Evolutionary conservation across 2,888 invertebrate genomes (phyloP).

Genomic region (Drosophila sordidapex): DNA sequence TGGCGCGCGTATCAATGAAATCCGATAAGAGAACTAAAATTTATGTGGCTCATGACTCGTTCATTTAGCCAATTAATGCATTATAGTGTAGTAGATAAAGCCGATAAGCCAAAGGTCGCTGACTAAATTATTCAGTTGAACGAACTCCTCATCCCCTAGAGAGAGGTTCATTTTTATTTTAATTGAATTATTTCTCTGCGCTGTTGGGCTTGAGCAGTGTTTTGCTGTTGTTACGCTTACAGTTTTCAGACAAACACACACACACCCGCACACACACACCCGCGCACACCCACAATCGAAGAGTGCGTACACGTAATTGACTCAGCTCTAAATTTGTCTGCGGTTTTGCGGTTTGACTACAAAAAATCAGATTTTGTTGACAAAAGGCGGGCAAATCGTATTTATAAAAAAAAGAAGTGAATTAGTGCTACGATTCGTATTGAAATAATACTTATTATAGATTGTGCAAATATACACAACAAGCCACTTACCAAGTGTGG

Average conservation of each 20-base stretch:
- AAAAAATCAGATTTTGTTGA: constrained; percentile 18
- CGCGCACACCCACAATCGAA: not conserved
- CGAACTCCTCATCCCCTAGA: constrained; percentile 15
- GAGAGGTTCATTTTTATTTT: constrained; percentile 44
- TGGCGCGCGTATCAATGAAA: constrained; percentile 61
- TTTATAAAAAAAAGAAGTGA: not conserved
- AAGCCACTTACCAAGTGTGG: not conserved
- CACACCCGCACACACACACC: not conserved
- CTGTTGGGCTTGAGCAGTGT: constrained; percentile 13
- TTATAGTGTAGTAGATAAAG: constrained; percentile 31
- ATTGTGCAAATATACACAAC: constrained; percentile 3
- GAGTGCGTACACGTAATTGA: constrained; percentile 42
- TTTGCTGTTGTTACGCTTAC: constrained; percentile 4
- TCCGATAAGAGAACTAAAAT: constrained; percentile 42
- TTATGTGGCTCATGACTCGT: constrained; percentile 27
- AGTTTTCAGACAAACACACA: constrained; percentile 7
- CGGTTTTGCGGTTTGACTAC: constrained; percentile 21
- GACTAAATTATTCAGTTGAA: constrained; percentile 49
- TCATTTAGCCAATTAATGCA: constrained; percentile 56
- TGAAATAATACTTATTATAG: not conserved
- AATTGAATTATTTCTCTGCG: constrained; percentile 56
- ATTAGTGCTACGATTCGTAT: not conserved
- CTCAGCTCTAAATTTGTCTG: constrained; percentile 48
- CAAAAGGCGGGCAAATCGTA: not conserved
- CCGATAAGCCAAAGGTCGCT: constrained; percentile 30